Conservation (phyloP, 2,888 invertebrate species). For the Sarcophaga caerulescens region DNA sequence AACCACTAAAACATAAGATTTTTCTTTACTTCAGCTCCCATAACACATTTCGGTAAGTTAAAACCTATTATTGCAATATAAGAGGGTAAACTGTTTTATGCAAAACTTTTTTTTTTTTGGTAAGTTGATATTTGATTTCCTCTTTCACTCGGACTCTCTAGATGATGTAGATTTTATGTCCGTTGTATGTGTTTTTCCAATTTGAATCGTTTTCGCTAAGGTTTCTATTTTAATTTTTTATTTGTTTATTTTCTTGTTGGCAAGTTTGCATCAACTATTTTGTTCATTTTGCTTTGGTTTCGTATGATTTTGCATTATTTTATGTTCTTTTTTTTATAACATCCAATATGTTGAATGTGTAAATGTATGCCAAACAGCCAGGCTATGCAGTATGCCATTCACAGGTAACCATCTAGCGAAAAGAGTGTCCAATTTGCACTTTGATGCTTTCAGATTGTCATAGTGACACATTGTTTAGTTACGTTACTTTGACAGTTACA, state of each 20-base stretch:
- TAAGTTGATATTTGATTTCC: neutral
- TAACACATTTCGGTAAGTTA: no score
- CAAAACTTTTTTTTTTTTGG: neutral
- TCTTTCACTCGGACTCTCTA: neutral
- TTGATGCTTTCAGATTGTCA: constrained; percentile 70
- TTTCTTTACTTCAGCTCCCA: no score
- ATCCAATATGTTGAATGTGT: constrained; percentile 34
- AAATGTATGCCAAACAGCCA: constrained; percentile 45
- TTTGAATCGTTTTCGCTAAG: constrained; percentile 54
- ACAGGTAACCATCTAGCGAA: constrained; percentile 50
- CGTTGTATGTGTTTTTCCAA: constrained; percentile 45
- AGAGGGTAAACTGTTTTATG: constrained; percentile 32
- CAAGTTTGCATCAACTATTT: constrained; percentile 52
- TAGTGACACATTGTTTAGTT: constrained; percentile 70
- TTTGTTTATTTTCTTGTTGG: neutral
- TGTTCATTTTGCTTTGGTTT: constrained; percentile 44
- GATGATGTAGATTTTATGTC: neutral
- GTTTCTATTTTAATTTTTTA: neutral
- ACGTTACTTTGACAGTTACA: constrained; percentile 70
- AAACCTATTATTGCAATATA: neutral
- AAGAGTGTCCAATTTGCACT: constrained; percentile 70
- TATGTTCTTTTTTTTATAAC: constrained; percentile 8
- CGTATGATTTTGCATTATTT: constrained; percentile 30
- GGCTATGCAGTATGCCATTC: constrained; percentile 3
- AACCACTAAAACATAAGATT: no score